These are phyloP conservation scores for Bergia puertoricense DNA, from an alignment of 92 coral and sea anemone genomes.

Conservation along the genomic window DNA sequence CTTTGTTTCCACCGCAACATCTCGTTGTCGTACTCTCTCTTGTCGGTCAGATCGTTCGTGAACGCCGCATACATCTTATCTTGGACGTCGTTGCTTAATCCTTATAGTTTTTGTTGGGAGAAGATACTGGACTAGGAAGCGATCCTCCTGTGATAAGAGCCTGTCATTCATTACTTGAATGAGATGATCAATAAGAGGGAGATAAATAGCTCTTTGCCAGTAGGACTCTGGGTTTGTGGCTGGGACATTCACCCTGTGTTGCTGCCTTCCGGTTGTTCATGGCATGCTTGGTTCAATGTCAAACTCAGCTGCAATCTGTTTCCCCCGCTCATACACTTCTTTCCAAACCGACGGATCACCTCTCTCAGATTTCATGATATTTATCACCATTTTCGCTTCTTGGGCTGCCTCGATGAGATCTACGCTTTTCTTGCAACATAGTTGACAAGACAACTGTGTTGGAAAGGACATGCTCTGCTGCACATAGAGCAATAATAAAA, in stretches of 20 bases:
- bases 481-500: too few relatives aligned
- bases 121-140: slow-evolving; percentile 35
- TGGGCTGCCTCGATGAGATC: too few relatives aligned
- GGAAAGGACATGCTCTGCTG: too few relatives aligned
- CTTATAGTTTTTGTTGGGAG: slow-evolving; percentile 29
- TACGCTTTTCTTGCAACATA: too few relatives aligned
- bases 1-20: slow-evolving; percentile 40
- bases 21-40: slow-evolving; percentile 29
- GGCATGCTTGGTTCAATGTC: too few relatives aligned
- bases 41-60: slow-evolving; percentile 20
- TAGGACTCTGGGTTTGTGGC: not conserved
- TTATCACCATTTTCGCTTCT: not conserved
- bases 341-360: too few relatives aligned
- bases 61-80: slow-evolving; percentile 33
- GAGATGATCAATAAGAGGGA: not conserved
- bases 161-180: not conserved
- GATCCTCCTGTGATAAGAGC: slow-evolving; percentile 21
- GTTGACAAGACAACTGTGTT: not conserved
- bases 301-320: too few relatives aligned
- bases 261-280: not conserved
- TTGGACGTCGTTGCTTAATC: slow-evolving; percentile 30
- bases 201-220: not conserved
- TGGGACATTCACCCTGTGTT: slow-evolving; percentile 21
- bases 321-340: too few relatives aligned
- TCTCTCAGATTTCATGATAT: too few relatives aligned